Evolutionary conservation across 2,113 vertebrate species (phyloP), one percentile per base, ranked within the genome.

Genomic region (Pterocles burchelli): DNA sequence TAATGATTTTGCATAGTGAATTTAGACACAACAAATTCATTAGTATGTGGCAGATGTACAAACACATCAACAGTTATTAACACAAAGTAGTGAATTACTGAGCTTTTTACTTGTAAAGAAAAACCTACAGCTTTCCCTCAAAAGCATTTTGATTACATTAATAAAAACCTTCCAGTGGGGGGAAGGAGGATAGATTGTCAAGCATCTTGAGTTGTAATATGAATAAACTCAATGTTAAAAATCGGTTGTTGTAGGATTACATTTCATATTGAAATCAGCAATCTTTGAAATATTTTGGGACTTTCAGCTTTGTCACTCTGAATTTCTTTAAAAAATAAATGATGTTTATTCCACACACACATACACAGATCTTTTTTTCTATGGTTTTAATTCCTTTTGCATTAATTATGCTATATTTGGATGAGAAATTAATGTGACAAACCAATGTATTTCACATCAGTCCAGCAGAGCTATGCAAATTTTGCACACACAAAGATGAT

Each of bases 401-500:
- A 80, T 93, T 95, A 92, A 81, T 96, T 91, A 46, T 94, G 45
- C 43, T 95, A 46, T 91, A 92, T 84, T 96, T 96, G 88, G 81
- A 89, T 88, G 31, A 94, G 74, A 89, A 80, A 57, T 52, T 77
- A 68, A 29, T 52, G 61, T 74, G 74, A 95, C 14, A 21, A 85
- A 54, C 55, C 90, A 86, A 80, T 6, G 8, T 91, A 77, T 92
- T 96, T 91, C 59, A 93, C 38, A 46, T 96, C 81, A 94, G 66
- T 57, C 59, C 84, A 92, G 62, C 73, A 94, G 93, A 97, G 48
- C 58, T 87, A 38, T 85, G 72, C 67, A 59, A 67, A 93, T 93
- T 91, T 92, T 93, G 48, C 65, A 36, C 43, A 49, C 41, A 70
- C 17, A 87, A 74, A 75, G 52, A 77, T 59, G 65, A 77, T 72